A percentile compares a stretch with the other conserved stretches of the same genome.
phyloP scores from a whole-genome alignment of 2,797 vertebrate species.

The Mareca strepera region DNA sequence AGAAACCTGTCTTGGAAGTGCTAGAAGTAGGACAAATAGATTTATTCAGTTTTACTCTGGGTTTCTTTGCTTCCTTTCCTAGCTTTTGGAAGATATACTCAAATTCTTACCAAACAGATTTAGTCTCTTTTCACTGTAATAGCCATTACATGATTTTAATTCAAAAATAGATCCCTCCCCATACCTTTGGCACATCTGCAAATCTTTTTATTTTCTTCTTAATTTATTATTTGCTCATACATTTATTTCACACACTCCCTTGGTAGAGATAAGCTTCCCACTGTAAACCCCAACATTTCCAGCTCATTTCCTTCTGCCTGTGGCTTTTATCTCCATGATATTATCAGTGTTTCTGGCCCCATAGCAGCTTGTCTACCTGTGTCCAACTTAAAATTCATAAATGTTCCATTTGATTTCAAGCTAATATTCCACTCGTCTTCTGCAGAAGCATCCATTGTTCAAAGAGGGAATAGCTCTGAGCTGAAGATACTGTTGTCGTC shows the following conservation, averaged over 20 bases:
- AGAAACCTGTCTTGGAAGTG: background rate
- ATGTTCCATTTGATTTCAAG: conserved; percentile 6
- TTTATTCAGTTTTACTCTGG: background rate
- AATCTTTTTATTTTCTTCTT: background rate
- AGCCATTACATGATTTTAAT: background rate
- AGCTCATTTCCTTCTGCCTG: conserved; percentile 1
- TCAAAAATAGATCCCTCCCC: background rate
- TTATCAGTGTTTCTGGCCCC: background rate
- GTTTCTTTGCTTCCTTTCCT: background rate
- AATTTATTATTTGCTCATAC: conserved; percentile 25
- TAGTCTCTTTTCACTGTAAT: background rate
- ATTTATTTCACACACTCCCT: background rate
- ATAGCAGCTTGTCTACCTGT: background rate
- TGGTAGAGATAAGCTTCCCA: background rate
- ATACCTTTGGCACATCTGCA: background rate
- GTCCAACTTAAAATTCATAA: conserved; percentile 23
- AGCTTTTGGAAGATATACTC: background rate
- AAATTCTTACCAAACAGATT: background rate
- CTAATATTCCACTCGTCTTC: background rate
- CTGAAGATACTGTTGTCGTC: background rate
- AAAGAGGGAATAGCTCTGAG: conserved; percentile 6
- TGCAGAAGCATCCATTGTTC: background rate
- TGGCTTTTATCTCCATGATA: background rate
- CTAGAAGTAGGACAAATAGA: background rate
- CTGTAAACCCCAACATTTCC: background rate